Evolutionary conservation across 2,113 vertebrate genomes (phyloP).

Genomic region (Festucalex cinctus): DNA sequence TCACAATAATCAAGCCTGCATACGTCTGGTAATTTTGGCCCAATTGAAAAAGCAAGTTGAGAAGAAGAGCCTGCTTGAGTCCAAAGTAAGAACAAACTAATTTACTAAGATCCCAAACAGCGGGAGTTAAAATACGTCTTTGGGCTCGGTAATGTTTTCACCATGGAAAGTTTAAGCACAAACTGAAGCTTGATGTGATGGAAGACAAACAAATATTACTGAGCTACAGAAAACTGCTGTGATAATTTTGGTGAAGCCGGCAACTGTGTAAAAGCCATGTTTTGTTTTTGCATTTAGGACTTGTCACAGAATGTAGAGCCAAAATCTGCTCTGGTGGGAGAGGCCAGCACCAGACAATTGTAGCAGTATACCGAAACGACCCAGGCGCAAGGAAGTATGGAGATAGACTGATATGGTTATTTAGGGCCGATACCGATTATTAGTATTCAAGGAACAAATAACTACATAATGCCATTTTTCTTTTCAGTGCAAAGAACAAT

Average conservation of each 20-base stretch:
- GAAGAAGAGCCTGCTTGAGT: background rate
- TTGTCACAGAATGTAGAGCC: background rate
- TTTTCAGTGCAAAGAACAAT: too few relatives aligned
- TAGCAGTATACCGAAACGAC: too few relatives aligned
- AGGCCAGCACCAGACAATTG: too few relatives aligned
- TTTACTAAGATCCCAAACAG: background rate
- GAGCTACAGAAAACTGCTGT: background rate
- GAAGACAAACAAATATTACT: background rate
- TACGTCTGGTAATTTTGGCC: slow-evolving; percentile 1
- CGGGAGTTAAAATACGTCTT: background rate
- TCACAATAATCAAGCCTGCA: slow-evolving; percentile 22
- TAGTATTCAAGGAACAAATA: too few relatives aligned
- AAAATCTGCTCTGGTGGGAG: background rate
- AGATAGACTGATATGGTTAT: too few relatives aligned
- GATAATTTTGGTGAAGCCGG: background rate
- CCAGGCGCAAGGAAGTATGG: too few relatives aligned
- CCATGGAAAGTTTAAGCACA: slow-evolving; percentile 35
- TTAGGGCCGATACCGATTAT: too few relatives aligned
- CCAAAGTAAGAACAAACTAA: background rate
- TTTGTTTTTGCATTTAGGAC: background rate
- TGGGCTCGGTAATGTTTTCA: slow-evolving; percentile 11
- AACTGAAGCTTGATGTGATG: slow-evolving; percentile 16
- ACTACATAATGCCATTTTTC: too few relatives aligned
- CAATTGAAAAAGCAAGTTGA: slow-evolving; percentile 6
- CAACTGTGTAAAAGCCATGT: background rate